Base-by-base conservation (phyloP, 2,888 invertebrate species). In the Cacoxenus indagator region DNA sequence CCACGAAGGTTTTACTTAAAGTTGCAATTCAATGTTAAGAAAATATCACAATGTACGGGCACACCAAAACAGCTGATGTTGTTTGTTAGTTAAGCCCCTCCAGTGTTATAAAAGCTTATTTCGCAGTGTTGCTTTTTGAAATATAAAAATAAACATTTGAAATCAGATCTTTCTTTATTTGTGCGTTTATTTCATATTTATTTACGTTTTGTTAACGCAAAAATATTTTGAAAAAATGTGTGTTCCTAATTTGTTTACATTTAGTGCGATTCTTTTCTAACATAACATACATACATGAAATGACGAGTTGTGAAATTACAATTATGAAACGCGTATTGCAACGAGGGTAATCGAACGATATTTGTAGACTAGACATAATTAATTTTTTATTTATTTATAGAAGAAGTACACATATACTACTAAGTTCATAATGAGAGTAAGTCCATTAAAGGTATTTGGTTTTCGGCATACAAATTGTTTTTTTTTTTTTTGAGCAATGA, bases 381-480 rank as follows among this genome's bases (percentile, higher is more conserved):
- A 29, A 22, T n/a, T 43, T 43, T 24, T 17, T 43, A 24, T n/a
- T 59, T 59, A 31, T 61, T 61, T 26, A 55, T 55, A 61, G 61
- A 37, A n/a, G n/a, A 45, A 43, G 43, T 59, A 59, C 59, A 31
- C 37, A 61, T 4, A 61, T 14, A n/a, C 9, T 61, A 61, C 22
- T 3, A n/a, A 22, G 9, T 6, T 22, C 11, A 6, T 61, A n/a
- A n/a, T n/a, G n/a, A n/a, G n/a, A n/a, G n/a, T n/a, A 19, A 43
- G 17, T 43, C 43, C 43, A 61, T 43, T 37, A 37, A 31, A 31
- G 31, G 17, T 31, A 37, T 61, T 61, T 55, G 6, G 57, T 69
- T 65, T 75, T 70, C 71, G 74, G 77, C 77, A 81, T 77, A 78
- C 77, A 81, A 72, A 72, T 69, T 45, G 31, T 57, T 29, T 24